phyloP scores from a whole-genome alignment of 1,140 invertebrate species.

The Scaptomyza montana region DNA sequence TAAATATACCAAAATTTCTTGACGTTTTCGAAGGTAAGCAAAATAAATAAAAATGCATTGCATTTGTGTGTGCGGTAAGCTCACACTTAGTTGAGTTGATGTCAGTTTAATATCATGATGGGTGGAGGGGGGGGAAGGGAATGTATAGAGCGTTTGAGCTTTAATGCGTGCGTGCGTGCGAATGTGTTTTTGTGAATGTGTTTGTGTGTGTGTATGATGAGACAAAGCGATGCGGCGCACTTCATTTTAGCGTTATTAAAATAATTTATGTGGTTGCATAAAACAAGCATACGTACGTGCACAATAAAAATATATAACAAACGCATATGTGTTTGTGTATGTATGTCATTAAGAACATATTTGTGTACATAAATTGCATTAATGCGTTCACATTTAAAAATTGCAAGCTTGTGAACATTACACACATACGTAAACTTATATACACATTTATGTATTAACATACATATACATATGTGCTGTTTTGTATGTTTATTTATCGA shows the following conservation, averaged over 20 bases:
- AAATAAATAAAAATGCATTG: conserved; percentile 17
- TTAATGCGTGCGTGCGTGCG: conserved; percentile 46
- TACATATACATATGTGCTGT: conserved; percentile 13
- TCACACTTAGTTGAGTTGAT: conserved; percentile 10
- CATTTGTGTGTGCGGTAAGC: conserved; percentile 19
- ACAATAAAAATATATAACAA: conserved; percentile 1
- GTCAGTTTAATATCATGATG: conserved; percentile 14
- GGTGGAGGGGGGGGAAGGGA: conserved; percentile 7
- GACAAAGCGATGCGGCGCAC: conserved; percentile 44
- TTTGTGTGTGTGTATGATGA: conserved; percentile 1
- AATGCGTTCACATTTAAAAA: conserved; percentile 23
- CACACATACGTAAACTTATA: conserved; percentile 5
- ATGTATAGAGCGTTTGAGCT: conserved; percentile 12
- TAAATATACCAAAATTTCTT: conserved; percentile 12
- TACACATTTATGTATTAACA: conserved; percentile 7
- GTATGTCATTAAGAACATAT: not conserved
- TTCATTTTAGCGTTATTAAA: conserved; percentile 23
- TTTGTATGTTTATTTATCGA: conserved; percentile 44
- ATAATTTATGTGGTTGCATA: conserved; percentile 29
- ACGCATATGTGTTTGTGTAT: conserved; percentile 1
- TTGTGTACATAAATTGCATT: not conserved
- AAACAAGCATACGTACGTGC: conserved; percentile 3
- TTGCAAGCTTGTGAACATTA: conserved; percentile 45
- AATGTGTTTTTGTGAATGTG: conserved; percentile 13
- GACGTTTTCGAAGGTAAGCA: conserved; percentile 26